Evolutionary conservation across 2,797 vertebrate species (phyloP).

Genomic region (Pseudotriccus pelzelni): DNA sequence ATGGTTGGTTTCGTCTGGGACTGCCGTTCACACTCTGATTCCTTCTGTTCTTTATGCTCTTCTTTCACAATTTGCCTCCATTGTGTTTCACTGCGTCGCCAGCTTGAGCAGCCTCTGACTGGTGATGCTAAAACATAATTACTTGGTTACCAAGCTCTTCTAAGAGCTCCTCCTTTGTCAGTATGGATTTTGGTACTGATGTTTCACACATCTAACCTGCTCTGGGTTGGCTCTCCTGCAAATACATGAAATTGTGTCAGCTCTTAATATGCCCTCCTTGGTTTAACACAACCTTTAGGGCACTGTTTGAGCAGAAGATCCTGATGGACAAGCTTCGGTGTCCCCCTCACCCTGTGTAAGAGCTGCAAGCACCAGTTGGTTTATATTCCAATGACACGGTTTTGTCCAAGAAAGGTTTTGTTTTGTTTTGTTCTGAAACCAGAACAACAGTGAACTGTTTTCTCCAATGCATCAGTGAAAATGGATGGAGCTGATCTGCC

Average conservation of each 20-base stretch:
- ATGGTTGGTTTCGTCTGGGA: fast-evolving
- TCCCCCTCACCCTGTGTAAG: neutral
- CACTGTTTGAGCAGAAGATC: neutral
- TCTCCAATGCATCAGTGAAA: neutral
- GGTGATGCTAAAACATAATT: neutral
- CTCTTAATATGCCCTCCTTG: neutral
- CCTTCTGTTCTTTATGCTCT: neutral
- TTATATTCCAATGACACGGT: neutral
- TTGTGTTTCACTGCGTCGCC: neutral
- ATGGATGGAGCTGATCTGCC: neutral
- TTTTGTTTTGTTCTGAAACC: neutral
- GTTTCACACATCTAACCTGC: neutral
- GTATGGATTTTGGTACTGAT: neutral
- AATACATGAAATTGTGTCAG: too few species aligned
- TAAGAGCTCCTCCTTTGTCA: neutral
- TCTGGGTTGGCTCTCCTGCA: neutral
- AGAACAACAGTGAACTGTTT: neutral
- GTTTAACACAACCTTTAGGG: neutral
- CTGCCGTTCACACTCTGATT: fast-evolving
- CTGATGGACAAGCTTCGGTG: neutral
- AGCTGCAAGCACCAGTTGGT: neutral
- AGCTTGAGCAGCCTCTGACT: neutral
- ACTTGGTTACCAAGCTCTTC: neutral
- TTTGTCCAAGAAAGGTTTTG: neutral
- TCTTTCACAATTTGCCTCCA: neutral